Conservation (phyloP, 2,888 invertebrate genomes). For the Hydropsyche betteni region DNA sequence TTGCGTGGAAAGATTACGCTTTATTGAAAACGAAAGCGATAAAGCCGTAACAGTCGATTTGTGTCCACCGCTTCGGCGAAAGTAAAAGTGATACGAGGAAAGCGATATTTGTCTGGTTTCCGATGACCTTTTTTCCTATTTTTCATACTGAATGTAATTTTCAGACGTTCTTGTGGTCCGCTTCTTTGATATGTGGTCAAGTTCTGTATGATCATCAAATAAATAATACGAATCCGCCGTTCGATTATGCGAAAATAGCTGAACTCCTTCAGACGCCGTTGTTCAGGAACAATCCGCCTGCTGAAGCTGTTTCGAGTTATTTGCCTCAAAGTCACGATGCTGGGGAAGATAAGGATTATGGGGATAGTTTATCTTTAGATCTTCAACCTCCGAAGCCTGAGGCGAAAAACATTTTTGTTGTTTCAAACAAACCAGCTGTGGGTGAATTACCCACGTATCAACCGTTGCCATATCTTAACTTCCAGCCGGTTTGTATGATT, state of each 20-base stretch:
- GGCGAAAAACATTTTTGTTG: slow-evolving; percentile 32
- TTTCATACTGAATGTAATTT: slow-evolving; percentile 20
- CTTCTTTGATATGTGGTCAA: slow-evolving; percentile 40
- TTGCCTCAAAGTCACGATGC: slow-evolving; percentile 39
- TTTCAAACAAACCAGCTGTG: neutral
- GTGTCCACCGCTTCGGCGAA: neutral
- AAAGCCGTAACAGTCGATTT: neutral
- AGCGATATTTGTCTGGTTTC: too few species aligned
- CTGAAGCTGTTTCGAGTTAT: slow-evolving; percentile 42
- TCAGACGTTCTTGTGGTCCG: slow-evolving; percentile 43
- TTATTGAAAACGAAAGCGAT: slow-evolving; percentile 8
- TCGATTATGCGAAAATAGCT: slow-evolving; percentile 44
- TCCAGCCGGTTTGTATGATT: slow-evolving; percentile 2
- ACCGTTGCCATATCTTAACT: neutral
- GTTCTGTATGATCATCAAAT: slow-evolving; percentile 34
- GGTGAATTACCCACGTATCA: neutral
- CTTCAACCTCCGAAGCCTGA: slow-evolving; percentile 47
- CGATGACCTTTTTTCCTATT: neutral
- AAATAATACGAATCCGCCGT: neutral
- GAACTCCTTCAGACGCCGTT: slow-evolving; percentile 47
- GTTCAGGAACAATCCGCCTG: slow-evolving; percentile 43
- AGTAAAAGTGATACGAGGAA: neutral
- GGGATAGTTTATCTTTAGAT: slow-evolving; percentile 36
- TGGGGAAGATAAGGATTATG: slow-evolving; percentile 37
- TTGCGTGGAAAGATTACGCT: neutral